Conservation (phyloP, 1,140 invertebrate species). For the Drosophila bipectinata region DNA sequence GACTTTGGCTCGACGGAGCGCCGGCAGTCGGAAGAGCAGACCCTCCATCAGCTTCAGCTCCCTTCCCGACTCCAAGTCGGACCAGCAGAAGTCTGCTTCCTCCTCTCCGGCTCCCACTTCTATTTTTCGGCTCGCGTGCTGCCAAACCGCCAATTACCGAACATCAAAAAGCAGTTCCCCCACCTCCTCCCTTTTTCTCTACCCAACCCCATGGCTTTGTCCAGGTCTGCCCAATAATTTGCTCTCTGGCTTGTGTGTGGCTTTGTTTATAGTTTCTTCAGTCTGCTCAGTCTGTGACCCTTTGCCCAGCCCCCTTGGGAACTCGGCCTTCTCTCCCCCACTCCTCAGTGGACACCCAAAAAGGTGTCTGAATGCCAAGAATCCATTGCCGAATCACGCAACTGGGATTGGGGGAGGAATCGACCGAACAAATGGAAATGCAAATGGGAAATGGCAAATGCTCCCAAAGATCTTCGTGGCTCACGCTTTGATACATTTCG, state of each 20-base stretch:
- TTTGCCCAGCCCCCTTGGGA: slow-evolving; percentile 9
- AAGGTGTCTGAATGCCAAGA: slow-evolving; percentile 74
- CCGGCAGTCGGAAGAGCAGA: slow-evolving; percentile 61
- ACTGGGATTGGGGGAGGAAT: slow-evolving; percentile 34
- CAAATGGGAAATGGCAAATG: slow-evolving; percentile 61
- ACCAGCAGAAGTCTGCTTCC: slow-evolving; percentile 27
- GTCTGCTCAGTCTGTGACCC: slow-evolving; percentile 29
- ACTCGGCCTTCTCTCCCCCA: neutral
- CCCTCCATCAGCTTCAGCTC: slow-evolving; percentile 27
- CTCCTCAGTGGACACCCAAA: slow-evolving; percentile 63
- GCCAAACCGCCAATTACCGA: slow-evolving; percentile 81
- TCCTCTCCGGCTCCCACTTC: slow-evolving; percentile 12
- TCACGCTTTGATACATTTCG: slow-evolving; percentile 69
- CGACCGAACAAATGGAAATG: slow-evolving; percentile 45
- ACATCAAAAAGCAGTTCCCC: slow-evolving; percentile 80
- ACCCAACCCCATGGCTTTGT: neutral
- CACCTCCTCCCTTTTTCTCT: slow-evolving; percentile 7
- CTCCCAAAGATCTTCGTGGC: slow-evolving; percentile 56
- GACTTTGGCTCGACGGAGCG: slow-evolving; percentile 43
- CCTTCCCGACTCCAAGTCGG: neutral
- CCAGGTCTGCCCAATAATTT: slow-evolving; percentile 73
- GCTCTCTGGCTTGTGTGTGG: slow-evolving; percentile 72
- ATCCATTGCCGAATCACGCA: slow-evolving; percentile 73
- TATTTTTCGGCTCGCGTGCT: slow-evolving; percentile 71
- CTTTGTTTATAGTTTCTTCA: slow-evolving; percentile 66